Percentiles rank a stretch among this genome's conserved stretches.
These are phyloP conservation scores for Agonopterix alstromeriana DNA, from an alignment of 2,888 invertebrate species.

Conservation along the genomic window DNA sequence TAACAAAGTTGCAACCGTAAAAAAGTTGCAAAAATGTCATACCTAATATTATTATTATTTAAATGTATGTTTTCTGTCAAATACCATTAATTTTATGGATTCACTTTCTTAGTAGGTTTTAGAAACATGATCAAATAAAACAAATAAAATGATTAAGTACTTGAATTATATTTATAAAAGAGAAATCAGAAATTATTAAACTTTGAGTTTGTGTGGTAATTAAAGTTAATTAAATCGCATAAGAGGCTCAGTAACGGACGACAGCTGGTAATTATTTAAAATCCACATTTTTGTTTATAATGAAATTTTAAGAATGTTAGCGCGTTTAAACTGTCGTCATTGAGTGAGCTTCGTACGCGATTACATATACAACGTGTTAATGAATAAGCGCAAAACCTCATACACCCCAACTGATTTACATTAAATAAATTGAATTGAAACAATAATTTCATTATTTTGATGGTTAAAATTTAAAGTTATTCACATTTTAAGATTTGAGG, in stretches of 20 bases:
- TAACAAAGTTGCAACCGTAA: not conserved
- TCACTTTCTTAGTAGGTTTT: not conserved
- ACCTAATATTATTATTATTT: too few species aligned
- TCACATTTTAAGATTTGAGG: too few species aligned
- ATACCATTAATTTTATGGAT: not conserved
- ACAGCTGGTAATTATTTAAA: not conserved
- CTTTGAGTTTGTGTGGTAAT: too few species aligned
- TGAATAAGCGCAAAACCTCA: too few species aligned
- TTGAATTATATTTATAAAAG: not conserved
- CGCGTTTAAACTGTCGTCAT: slow-evolving; percentile 6
- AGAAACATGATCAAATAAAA: not conserved
- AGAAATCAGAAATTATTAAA: not conserved
- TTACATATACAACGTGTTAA: too few species aligned
- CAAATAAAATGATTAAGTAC: not conserved
- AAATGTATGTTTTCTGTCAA: not conserved
- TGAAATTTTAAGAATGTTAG: not conserved
- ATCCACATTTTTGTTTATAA: not conserved
- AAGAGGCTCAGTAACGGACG: too few species aligned
- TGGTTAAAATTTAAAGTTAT: too few species aligned
- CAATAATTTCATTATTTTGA: too few species aligned
- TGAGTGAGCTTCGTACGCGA: slow-evolving; percentile 1
- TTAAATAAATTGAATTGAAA: too few species aligned
- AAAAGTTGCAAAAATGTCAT: not conserved
- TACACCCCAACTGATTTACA: too few species aligned
- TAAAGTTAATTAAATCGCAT: too few species aligned